Percentiles rank a stretch among this genome's conserved stretches.
Evolutionary conservation across 1,140 invertebrate genomes (phyloP).

Genomic region (Liolophura sinensis): DNA sequence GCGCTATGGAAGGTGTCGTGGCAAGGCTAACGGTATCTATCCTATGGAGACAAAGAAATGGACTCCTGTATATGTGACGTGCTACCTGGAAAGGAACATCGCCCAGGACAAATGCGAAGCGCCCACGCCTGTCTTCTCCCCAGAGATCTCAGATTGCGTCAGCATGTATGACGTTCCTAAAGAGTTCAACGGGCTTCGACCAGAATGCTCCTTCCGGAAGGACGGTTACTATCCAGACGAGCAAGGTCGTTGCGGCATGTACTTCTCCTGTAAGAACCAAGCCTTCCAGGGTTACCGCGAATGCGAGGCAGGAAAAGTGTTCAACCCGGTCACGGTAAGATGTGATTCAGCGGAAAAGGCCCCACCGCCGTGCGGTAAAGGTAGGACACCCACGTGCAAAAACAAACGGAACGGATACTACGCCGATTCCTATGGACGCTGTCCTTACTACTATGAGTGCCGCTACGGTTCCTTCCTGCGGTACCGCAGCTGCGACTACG

Average conservation of each 20-base stretch:
- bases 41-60: slow-evolving; percentile 22
- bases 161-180: slow-evolving; percentile 30
- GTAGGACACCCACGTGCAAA: slow-evolving; percentile 18
- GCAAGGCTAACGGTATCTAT: slow-evolving; percentile 29
- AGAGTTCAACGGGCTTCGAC: slow-evolving; percentile 18
- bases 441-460: slow-evolving; percentile 30
- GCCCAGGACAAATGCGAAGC: slow-evolving; percentile 28
- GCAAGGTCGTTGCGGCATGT: slow-evolving; percentile 31
- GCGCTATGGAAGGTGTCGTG: slow-evolving; percentile 26
- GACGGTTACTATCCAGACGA: slow-evolving; percentile 33
- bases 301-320: slow-evolving; percentile 23
- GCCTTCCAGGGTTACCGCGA: slow-evolving; percentile 23
- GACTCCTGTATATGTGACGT: slow-evolving; percentile 27
- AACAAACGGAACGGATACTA: slow-evolving; percentile 24
- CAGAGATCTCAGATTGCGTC: slow-evolving; percentile 24
- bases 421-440: slow-evolving; percentile 28
- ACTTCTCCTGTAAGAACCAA: slow-evolving; percentile 22
- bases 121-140: slow-evolving; percentile 29
- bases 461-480: slow-evolving; percentile 13
- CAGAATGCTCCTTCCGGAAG: slow-evolving; percentile 18
- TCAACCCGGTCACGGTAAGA: slow-evolving; percentile 21
- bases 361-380: slow-evolving; percentile 25
- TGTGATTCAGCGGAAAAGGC: slow-evolving; percentile 21
- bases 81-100: slow-evolving; percentile 28
- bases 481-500: slow-evolving; percentile 24